Percentiles rank a stretch among this genome's conserved stretches.
Conservation (phyloP, 92 coral and sea anemone genomes). For the Bergia sp. region DNA sequence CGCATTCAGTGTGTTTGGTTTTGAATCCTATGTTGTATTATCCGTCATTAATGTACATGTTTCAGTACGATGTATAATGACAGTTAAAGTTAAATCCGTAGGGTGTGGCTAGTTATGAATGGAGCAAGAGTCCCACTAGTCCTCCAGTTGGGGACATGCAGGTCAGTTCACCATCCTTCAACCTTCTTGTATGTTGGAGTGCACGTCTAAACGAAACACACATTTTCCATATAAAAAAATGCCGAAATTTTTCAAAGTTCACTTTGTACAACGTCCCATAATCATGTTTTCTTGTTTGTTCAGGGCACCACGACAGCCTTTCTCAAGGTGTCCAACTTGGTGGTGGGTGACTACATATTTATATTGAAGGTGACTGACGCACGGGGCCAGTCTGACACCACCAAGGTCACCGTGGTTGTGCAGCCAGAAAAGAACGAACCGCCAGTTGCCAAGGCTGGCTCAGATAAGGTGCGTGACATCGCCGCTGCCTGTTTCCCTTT, state of each 20-base stretch:
- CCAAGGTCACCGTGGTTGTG: slow-evolving; percentile 92
- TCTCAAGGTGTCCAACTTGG: slow-evolving; percentile 96
- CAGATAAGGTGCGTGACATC: slow-evolving; percentile 83
- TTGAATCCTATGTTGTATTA: neutral
- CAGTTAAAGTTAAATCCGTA: slow-evolving; percentile 19
- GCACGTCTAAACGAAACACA: neutral
- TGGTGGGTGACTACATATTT: slow-evolving; percentile 96
- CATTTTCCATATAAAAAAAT: neutral
- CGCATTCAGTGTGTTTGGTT: neutral
- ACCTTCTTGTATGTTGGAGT: neutral
- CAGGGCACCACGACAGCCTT: slow-evolving; percentile 87
- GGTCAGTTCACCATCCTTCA: slow-evolving; percentile 44
- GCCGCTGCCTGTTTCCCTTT: too few species aligned
- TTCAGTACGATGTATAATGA: neutral
- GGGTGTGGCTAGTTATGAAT: slow-evolving; percentile 96
- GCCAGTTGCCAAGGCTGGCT: slow-evolving; percentile 96
- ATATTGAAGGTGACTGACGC: slow-evolving; percentile 96
- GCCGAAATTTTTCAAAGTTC: neutral
- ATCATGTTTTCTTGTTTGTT: neutral
- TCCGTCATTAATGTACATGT: neutral
- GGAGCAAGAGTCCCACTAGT: slow-evolving; percentile 97
- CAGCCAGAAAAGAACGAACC: slow-evolving; percentile 98
- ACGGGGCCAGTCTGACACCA: slow-evolving; percentile 86
- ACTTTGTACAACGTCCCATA: neutral
- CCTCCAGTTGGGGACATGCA: slow-evolving; percentile 98